Evolutionary conservation across 2,797 vertebrate genomes (phyloP), one percentile per base, ranked within the genome.

Genomic region (Moxostoma hubbsi): DNA sequence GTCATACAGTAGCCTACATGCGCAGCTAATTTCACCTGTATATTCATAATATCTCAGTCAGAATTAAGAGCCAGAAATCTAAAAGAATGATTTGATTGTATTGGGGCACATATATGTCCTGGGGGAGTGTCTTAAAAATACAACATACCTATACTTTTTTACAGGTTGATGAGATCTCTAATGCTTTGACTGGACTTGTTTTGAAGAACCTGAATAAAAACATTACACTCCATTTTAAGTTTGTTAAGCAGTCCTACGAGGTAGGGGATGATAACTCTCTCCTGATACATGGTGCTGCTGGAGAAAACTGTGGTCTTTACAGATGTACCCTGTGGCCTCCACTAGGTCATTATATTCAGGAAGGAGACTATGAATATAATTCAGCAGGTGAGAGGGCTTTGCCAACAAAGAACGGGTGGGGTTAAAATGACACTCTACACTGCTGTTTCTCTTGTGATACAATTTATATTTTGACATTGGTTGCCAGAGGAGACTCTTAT

Each of bases 311-410:
- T 58, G 83, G 83, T 1, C 66, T 43, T 46, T 88, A 86, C 50
- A 85, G 57, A 47, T 88, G 87, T 63, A 87, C 80, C 0, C 73
- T 88, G 4, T 88, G 85, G 87, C 84, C 87, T 47, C 87, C 84
- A 0, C 5, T 88, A 6, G 87, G 87, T 1, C 85, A 87, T 68
- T 79, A 84, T 45, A 84, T 88, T 50, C 80, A 77, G 69, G 80
- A 88, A 43, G 84, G 53, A 58, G 78, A 86, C 18, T 82, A 18
- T 46, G 59, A 64, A 11, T 84, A 71, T 63, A 57, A 83, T 75
- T 57, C 61, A 12, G 18, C 61, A 81, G 83, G 84, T 88, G 65
- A 82, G 65, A 43, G 13, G 15, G 9, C 16, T 16, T 8, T 11
- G 36, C 9, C 9, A n/a, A 9, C n/a, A 49, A 4, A 0, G 11